Percentiles rank a stretch among this genome's conserved stretches.
phyloP scores from a whole-genome alignment of 2,113 vertebrate genomes.

The Siphamia tubifer region DNA sequence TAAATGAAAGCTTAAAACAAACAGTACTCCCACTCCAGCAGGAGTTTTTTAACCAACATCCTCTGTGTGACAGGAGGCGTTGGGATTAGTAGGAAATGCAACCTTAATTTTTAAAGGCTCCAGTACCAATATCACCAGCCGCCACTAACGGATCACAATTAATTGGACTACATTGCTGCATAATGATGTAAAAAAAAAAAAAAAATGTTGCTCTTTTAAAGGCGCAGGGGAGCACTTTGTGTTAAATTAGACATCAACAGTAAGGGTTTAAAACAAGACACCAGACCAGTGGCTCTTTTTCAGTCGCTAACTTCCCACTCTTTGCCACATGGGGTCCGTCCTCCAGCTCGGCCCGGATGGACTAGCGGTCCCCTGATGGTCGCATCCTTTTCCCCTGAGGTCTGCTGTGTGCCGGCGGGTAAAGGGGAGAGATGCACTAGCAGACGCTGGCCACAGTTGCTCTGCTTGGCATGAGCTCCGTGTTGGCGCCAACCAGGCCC shows the following conservation, averaged over 20 bases:
- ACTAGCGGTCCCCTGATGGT: constrained; percentile 58
- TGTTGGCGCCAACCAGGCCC: constrained; percentile 43
- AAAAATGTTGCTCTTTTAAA: constrained; percentile 9
- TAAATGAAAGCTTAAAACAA: background rate
- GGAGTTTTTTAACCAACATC: background rate
- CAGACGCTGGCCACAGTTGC: constrained; percentile 69
- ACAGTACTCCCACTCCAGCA: background rate
- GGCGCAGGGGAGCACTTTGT: constrained; percentile 25
- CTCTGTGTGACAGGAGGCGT: background rate
- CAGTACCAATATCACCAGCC: background rate
- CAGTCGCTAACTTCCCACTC: constrained; percentile 53
- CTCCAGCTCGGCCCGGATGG: constrained; percentile 62
- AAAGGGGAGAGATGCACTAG: constrained; percentile 54
- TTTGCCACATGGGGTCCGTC: constrained; percentile 46
- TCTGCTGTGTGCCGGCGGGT: constrained; percentile 33
- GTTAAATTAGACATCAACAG: constrained; percentile 58
- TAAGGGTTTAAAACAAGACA: constrained; percentile 29
- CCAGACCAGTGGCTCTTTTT: constrained; percentile 25
- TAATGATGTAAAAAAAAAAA: constrained; percentile 13
- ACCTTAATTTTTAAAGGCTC: constrained; percentile 9
- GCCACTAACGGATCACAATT: background rate
- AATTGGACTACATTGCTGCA: background rate
- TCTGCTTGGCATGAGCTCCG: constrained; percentile 54
- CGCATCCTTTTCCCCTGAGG: constrained; percentile 64
- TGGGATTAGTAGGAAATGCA: background rate